Percentiles rank a stretch among this genome's conserved stretches.
Evolutionary conservation across 2,113 vertebrate species (phyloP).

Genomic region (Gallinago media): DNA sequence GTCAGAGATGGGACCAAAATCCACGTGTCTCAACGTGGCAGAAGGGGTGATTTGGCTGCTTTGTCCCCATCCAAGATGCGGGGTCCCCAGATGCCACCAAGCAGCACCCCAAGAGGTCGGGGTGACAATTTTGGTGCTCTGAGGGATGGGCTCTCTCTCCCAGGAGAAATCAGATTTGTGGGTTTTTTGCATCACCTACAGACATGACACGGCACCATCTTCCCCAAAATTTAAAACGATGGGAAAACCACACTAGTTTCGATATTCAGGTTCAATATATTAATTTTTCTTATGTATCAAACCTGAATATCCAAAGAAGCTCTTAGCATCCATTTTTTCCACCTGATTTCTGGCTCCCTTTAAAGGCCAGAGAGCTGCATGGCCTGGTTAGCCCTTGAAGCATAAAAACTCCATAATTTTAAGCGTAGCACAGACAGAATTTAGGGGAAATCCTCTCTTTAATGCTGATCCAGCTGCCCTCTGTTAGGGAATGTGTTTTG

Average conservation of each 20-base stretch:
- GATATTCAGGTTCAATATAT: background rate
- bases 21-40: fast-evolving
- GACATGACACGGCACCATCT: fast-evolving
- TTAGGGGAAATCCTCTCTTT: slow-evolving; percentile 35
- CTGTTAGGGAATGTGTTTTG: background rate
- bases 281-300: no score
- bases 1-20: background rate
- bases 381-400: background rate
- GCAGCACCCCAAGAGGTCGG: fast-evolving
- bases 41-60: background rate
- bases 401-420: background rate
- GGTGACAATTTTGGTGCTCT: fast-evolving
- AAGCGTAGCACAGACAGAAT: background rate
- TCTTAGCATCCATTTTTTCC: background rate
- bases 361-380: background rate
- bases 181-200: background rate
- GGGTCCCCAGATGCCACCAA: background rate
- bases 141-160: background rate
- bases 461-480: background rate
- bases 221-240: background rate
- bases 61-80: background rate
- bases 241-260: background rate
- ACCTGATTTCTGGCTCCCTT: background rate
- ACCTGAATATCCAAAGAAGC: background rate
- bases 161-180: background rate